Percentiles rank a stretch among this genome's conserved stretches.
Evolutionary conservation across 2,888 invertebrate genomes (phyloP).

Genomic region (Brachyptera risi): DNA sequence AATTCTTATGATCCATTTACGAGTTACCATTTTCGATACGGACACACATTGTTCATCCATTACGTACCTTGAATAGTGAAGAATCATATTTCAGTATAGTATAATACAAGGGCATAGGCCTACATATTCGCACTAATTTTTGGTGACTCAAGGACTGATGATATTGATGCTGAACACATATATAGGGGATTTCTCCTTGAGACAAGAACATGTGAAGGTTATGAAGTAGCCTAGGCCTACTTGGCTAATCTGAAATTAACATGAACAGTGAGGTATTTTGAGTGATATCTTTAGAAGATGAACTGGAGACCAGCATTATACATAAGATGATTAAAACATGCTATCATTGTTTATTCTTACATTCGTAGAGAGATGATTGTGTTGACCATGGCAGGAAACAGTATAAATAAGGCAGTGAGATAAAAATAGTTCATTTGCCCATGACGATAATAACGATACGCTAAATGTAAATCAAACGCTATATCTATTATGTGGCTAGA

Average conservation of each 20-base stretch:
- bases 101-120: no score
- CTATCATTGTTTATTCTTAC: no score
- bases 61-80: constrained; percentile 49
- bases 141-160: no score
- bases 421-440: constrained; percentile 57
- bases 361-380: constrained; percentile 69
- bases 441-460: constrained; percentile 57
- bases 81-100: no score
- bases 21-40: constrained; percentile 56
- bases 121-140: no score
- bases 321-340: no score
- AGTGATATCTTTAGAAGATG: not conserved
- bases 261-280: not conserved
- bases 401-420: constrained; percentile 65
- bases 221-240: no score
- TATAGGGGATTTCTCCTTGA: not conserved
- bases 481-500: constrained; percentile 65
- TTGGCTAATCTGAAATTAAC: not conserved
- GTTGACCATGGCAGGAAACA: constrained; percentile 70
- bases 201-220: no score
- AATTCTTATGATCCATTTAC: constrained; percentile 54
- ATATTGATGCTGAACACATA: no score
- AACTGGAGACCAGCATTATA: no score
- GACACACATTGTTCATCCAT: constrained; percentile 51
- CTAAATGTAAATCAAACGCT: constrained; percentile 64